Evolutionary conservation across 2,888 invertebrate genomes (phyloP).

Genomic region (Biston stratarius): DNA sequence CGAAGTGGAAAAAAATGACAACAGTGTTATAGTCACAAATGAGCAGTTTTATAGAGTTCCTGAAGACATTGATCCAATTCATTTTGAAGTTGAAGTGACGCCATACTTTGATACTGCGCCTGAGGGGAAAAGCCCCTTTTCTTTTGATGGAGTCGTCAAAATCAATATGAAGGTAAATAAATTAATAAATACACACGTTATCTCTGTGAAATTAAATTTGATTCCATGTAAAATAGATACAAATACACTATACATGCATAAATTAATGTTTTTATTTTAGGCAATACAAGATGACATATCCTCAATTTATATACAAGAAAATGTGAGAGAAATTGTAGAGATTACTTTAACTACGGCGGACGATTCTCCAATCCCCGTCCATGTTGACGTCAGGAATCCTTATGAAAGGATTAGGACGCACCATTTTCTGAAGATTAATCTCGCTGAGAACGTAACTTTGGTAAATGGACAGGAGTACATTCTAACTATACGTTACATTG

Average conservation of each 20-base stretch:
- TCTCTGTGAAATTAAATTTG: background rate
- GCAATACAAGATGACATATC: slow-evolving; percentile 55
- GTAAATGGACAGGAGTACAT: slow-evolving; percentile 56
- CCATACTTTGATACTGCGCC: slow-evolving; percentile 79
- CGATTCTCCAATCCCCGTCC: slow-evolving; percentile 36
- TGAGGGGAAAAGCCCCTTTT: slow-evolving; percentile 64
- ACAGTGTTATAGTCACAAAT: slow-evolving; percentile 39
- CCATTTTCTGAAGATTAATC: slow-evolving; percentile 71
- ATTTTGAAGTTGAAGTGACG: slow-evolving; percentile 83
- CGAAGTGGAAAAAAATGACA: slow-evolving; percentile 49
- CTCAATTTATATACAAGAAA: slow-evolving; percentile 70
- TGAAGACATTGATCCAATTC: slow-evolving; percentile 79
- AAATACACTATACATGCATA: too few relatives aligned
- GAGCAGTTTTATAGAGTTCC: slow-evolving; percentile 66
- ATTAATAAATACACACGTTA: background rate
- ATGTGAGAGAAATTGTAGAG: slow-evolving; percentile 62
- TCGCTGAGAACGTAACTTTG: slow-evolving; percentile 60
- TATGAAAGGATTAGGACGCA: slow-evolving; percentile 63
- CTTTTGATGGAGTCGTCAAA: slow-evolving; percentile 78
- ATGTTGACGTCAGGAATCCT: slow-evolving; percentile 49
- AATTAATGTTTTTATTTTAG: slow-evolving; percentile 53
- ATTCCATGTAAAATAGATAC: background rate
- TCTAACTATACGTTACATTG: slow-evolving; percentile 66
- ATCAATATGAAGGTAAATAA: slow-evolving; percentile 65
- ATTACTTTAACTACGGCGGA: slow-evolving; percentile 55